Evolutionary conservation across 2,113 vertebrate genomes (phyloP), one percentile per base, ranked within the genome.

Genomic region (Progne subis): DNA sequence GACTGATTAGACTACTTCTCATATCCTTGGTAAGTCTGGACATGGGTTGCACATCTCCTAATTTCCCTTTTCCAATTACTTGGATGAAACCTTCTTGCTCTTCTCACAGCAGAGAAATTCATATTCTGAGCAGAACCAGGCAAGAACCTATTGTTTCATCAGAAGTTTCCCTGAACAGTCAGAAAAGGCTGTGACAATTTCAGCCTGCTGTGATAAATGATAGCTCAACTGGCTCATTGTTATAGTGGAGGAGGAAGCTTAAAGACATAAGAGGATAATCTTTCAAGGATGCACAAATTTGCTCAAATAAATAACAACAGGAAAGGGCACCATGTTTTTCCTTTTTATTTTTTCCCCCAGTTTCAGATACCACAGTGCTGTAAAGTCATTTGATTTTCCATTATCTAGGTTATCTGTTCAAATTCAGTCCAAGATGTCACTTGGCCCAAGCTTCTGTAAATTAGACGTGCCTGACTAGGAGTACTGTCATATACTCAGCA

Each of bases 251-350:
- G 29, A 81, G 32, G 17, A 20, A 88, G 20, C 71, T 79, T 90
- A 79, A 88, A 91, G 74, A 80, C 18, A 4, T 23, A 78, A 74
- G 43, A 65, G 18, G 12, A 41, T 85, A 92, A 95, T 14, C 63
- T 95, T 93, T 95, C 55, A 70, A 68, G 55, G 76, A 83, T 74
- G 34, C 8, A 64, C 59, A 92, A 29, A 82, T 85, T 88, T 77
- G 10, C 59, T 91, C 74, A 91, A 80, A 86, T 57, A 96, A 95
- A 95, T 88, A 82, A 86, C 91, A 88, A 69, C 28, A 59, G 15
- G 10, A 87, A 91, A 94, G 55, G 70, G 28, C 46, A 89, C 13
- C 13, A 44, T 61, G 43, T 74, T 80, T 90, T 81, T 26, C 29
- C n/a, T 55, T 37, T 37, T 37, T 37, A 37, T 37, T 37, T 37